Base-by-base conservation (phyloP, 2,797 vertebrate genomes). In the Melanotaenia parkinsoni region DNA sequence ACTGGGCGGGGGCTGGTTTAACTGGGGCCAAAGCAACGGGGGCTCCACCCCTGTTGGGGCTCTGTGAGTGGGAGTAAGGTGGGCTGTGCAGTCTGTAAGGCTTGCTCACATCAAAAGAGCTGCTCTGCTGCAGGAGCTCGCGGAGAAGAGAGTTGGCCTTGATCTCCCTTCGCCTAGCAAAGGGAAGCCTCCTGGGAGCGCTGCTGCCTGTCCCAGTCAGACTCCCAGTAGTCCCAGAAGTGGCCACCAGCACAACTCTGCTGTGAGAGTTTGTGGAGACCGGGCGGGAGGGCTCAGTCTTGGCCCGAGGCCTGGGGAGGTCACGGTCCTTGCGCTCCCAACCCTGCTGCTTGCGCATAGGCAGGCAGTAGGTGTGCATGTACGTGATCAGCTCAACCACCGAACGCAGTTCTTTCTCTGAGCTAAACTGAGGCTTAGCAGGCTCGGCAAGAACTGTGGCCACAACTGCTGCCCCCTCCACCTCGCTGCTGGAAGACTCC, bases 291-390 rank as follows among this genome's bases (percentile, higher is more conserved):
- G 69, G 43, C 4, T 85, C 89, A 0, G 84, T 65, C 26, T 77
- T 67, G 71, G 85, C 70, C 71, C 94, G 66, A 22, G 76, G 67
- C 86, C 84, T 73, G 7, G 87, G 82, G 51, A 88, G 72, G 68
- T 95, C 95, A 1, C 95, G 91, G 56, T 94, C 93, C 1, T 93
- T 92, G 1, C 94, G 74, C 4, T 95, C 92, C 57, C 79, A 92
- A 59, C 86, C 12, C 5, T 95, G 94, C 90, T 97, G 94, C 90
- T 98, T 99, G 78, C 96, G 94, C 0, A 86, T 88, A 1, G 98
- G 98, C 90, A 99, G 95, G 87, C 98, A 99, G 94, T 99, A 99
- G 47, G 98, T 97, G 92, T 99, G 98, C 97, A 99, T 99, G 95
- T 99, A 99, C 3, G 93, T 96, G 89, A 99, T 98, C 74, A 99